phyloP scores from a whole-genome alignment of 2,113 vertebrate genomes.

The Pseudopipra pipra region DNA sequence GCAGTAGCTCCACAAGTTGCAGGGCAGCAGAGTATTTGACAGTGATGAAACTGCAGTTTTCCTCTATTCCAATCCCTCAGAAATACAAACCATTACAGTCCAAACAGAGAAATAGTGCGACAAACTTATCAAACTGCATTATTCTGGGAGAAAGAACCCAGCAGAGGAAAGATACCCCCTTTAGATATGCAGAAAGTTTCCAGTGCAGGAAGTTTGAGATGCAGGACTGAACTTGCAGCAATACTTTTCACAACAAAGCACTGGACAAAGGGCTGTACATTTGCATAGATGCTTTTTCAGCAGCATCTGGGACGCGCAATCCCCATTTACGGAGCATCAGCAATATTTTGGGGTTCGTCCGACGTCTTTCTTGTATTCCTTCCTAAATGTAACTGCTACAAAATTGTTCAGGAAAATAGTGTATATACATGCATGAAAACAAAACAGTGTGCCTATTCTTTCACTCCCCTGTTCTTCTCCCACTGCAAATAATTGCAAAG shows the following conservation, averaged over 20 bases:
- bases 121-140: neutral
- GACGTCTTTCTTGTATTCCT: neutral
- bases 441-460: neutral
- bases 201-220: neutral
- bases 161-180: neutral
- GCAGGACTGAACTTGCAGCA: neutral
- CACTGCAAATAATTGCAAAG: conserved; percentile 12
- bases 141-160: neutral
- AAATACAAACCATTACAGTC: neutral
- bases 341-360: neutral
- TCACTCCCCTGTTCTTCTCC: neutral
- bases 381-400: neutral
- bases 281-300: conserved; percentile 42
- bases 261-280: neutral
- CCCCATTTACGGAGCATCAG: neutral
- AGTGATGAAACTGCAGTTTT: neutral
- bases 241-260: neutral
- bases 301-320: neutral
- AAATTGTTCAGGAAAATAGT: neutral
- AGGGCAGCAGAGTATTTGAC: neutral
- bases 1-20: neutral
- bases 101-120: neutral
- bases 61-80: neutral
- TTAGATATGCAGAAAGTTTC: neutral
- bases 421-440: neutral